Base-by-base conservation (phyloP, 2,797 vertebrate species). In the Rhinichthys osculus region DNA sequence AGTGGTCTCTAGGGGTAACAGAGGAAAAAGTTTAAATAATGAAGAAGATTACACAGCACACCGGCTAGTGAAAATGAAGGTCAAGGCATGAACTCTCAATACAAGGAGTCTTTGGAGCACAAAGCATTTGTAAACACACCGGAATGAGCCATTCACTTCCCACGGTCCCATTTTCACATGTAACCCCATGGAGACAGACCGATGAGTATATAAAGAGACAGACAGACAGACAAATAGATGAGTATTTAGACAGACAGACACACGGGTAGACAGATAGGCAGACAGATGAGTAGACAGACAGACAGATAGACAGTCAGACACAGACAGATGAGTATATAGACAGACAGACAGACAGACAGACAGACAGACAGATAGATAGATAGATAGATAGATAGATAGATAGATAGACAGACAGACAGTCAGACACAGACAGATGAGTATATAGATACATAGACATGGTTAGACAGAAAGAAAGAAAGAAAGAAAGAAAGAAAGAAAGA, bases 91-190 rank as follows among this genome's bases (percentile, higher is more conserved):
- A 79, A 57, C 64, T 84, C 33, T 38, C 17, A 82, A 82, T 78
- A 73, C 57, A 67, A 73, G 30, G 62, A 66, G 44, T 52, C 76
- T 88, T 70, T 72, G 64, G 44, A 74, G 59, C 57, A 79, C 79
- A 88, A 82, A 42, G 78, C 66, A 47, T 81, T 82, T 82, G 78
- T 82, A 82, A 85, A 85, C 73, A 82, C 66, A 78, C 77, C n/a
- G 50, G n/a, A 70, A 81, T 82, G 35, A 81, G 71, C 44, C 54
- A 50, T 33, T 78, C 54, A 66, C 40, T 71, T 87, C 83, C 83
- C 83, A 87, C 78, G 66, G 82, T 42, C 77, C 6, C 23, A 64
- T 57, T 80, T 73, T 13, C 11, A 62, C 16, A 62, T n/a, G 13
- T 42, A 77, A 54, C 19, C 21, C 62, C 40, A 76, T 13, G 19